Conservation (phyloP, 30 jellyfish, hydroid and myxozoan species). For the Turritopsis rubra region DNA sequence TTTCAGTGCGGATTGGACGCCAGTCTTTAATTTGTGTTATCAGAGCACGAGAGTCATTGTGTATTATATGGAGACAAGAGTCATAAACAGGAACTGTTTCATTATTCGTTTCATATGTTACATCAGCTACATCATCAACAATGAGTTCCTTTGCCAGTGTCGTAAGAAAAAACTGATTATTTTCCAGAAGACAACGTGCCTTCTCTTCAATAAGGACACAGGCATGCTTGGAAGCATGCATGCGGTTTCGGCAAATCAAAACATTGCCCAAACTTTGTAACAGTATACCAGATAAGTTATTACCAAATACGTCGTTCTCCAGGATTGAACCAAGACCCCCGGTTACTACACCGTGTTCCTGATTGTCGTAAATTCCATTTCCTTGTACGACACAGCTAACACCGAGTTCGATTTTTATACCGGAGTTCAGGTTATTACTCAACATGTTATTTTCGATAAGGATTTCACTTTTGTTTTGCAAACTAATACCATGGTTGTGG, state of each 20-base stretch:
- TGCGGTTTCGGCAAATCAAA: constrained; percentile 53
- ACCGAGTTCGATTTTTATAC: constrained; percentile 53
- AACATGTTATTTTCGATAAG: constrained; percentile 43
- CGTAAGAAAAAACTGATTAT: constrained; percentile 42
- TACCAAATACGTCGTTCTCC: constrained; percentile 65
- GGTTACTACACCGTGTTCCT: constrained; percentile 57
- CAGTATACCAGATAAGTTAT: constrained; percentile 41
- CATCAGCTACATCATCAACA: neutral
- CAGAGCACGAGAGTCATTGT: neutral
- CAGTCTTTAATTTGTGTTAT: neutral
- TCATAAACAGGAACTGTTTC: neutral
- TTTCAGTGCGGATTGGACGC: neutral
- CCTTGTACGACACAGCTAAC: constrained; percentile 67
- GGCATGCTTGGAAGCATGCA: constrained; percentile 50
- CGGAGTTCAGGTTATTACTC: constrained; percentile 46
- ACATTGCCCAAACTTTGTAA: constrained; percentile 56
- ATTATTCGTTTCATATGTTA: neutral
- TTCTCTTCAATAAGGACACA: constrained; percentile 65
- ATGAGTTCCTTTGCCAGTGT: neutral
- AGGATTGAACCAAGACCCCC: constrained; percentile 63
- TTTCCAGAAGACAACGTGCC: constrained; percentile 65
- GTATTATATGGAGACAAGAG: neutral
- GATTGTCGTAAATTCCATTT: constrained; percentile 78
- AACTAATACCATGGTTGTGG: constrained; percentile 51
- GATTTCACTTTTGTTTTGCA: constrained; percentile 68